Base-by-base conservation (phyloP, 2,113 vertebrate genomes). In the Phainopepla nitens region DNA sequence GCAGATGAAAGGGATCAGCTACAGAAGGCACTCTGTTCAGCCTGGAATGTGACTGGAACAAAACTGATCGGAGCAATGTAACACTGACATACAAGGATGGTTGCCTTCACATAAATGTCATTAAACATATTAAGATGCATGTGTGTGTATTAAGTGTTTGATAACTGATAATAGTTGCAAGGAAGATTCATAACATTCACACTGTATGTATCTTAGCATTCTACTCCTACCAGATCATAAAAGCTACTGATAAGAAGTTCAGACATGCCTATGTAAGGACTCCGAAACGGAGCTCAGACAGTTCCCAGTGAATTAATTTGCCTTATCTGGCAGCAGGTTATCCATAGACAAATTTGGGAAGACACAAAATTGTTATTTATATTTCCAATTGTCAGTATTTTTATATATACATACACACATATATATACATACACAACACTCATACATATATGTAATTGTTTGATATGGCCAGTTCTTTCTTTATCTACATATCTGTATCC, bases 351-450 rank as follows among this genome's bases (percentile, higher is more conserved):
- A 85, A 13, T 60, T 51, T 66, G 56, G 24, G 29, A 79, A 64
- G 31, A 84, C 25, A 84, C 5, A 84, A 66, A 76, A 39, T 33
- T 50, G 28, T 58, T 82, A 57, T 45, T 70, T 77, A 5, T 69
- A 73, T 73, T 94, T 86, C 33, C 7, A 62, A 73, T 42, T 88
- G 9, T 73, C 39, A 62, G 16, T 49, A 50, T 44, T 86, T 88
- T 20, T 61, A 10, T 35, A 27, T 54, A 58, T 7, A 47, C 1
- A 1, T 4, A 6, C 8, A 31, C 3, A 41, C 28, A 7, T 9
- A 49, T 19, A 33, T 13, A 42, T 13, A 42, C 42, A 49, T 1
- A 25, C 2, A 56, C 7, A 8, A 0, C 42, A 16, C 39, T 28
- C 2, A 57, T 3, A 50, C 3, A n/a, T 7, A 33, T 2, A 33